phyloP scores from a whole-genome alignment of 1,140 invertebrate species.

The Asobara japonica region DNA sequence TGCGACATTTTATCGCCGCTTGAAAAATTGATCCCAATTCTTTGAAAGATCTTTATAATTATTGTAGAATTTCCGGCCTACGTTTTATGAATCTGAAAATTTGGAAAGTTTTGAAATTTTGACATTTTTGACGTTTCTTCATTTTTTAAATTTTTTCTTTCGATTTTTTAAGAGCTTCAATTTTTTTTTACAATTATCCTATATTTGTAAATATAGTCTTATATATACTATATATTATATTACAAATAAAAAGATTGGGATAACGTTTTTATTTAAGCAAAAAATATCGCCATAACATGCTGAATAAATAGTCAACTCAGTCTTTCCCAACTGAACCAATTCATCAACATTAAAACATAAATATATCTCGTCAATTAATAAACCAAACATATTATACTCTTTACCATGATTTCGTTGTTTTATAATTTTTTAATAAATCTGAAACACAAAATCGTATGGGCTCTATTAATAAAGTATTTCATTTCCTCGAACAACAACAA shows the following conservation, averaged over 20 bases:
- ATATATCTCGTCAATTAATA: slow-evolving; percentile 39
- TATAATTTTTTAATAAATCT: slow-evolving; percentile 55
- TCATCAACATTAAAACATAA: slow-evolving; percentile 6
- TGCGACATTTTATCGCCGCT: too few species aligned
- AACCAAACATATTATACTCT: slow-evolving; percentile 51
- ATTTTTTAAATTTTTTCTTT: too few species aligned
- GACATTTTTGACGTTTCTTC: too few species aligned
- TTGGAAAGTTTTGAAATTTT: background rate
- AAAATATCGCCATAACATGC: too few species aligned
- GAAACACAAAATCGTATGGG: slow-evolving; percentile 65
- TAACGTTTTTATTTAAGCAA: background rate
- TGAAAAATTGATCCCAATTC: too few species aligned
- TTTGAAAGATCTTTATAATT: too few species aligned
- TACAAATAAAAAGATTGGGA: too few species aligned
- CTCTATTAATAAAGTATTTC: slow-evolving; percentile 53
- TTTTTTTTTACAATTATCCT: background rate
- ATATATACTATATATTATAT: too few species aligned
- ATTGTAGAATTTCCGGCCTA: too few species aligned
- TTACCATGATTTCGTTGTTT: slow-evolving; percentile 65
- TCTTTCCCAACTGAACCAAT: background rate
- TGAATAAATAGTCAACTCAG: background rate
- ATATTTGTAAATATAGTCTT: too few species aligned
- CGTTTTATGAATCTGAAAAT: background rate
- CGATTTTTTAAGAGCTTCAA: too few species aligned
- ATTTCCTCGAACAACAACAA: background rate